Evolutionary conservation across 2,888 invertebrate species (phyloP), one percentile per base, ranked within the genome.

Genomic region (Tryphoninae sp.): DNA sequence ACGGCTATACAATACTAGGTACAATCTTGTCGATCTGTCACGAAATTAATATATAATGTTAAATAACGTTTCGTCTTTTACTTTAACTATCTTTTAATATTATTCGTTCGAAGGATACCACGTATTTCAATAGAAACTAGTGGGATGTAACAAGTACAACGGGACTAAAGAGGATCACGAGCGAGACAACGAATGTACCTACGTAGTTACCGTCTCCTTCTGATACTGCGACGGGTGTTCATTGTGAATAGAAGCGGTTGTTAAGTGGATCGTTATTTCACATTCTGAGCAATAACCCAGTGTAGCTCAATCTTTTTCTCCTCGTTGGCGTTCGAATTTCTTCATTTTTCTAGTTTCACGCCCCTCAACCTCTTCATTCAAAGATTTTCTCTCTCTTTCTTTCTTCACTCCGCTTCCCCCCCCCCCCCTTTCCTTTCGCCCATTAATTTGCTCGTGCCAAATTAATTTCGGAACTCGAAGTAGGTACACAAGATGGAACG

Each of bases 231-330:
- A 67, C 67, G 51, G 51, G 73, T 26, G 42, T 40, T 67, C 67
- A 62, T 71, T 65, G 71, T 65, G 75, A 76, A 76, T 71, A 80
- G 69, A 42, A 71, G 61, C 71, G 75, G 22, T 75, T 65, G 69
- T 65, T 80, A 76, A 71, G 80, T 77, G 72, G 77, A 77, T 81
- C 80, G 77, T 81, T 81, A 81, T 73, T 77, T 77, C 73, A 23
- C 72, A 68, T 72, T 72, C 77, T 71, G 55, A 40, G 77, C 72
- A 53, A 75, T 73, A 77, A 61, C 61, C 49, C 59, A 51, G 69
- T 53, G 51, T 68, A 76, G 68, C 71, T 82, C 79, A 74, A 76
- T 73, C 77, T 73, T 45, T 26, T 58, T 33, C 22, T 61, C 22
- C 55, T 64, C 53, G 8, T 40, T 67, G 42, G 22, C 55, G 33